These are phyloP conservation scores for Liasis olivaceus DNA, from an alignment of 2,797 vertebrate genomes.

Conservation along the genomic window DNA sequence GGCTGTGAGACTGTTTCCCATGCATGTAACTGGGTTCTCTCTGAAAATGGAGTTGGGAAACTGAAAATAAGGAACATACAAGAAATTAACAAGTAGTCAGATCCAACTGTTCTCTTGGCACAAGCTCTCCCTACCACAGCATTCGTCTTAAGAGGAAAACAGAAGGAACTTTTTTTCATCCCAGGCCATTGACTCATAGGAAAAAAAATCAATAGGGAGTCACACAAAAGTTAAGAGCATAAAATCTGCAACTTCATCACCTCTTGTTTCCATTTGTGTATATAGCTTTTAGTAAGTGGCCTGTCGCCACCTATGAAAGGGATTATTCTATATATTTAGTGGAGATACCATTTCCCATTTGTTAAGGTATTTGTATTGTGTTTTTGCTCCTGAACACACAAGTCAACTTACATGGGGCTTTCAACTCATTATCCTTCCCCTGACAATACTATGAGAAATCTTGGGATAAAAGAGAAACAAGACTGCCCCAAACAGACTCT, in stretches of 20 bases:
- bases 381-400: neutral
- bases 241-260: neutral
- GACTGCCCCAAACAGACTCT: neutral
- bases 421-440: neutral
- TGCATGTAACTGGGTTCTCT: neutral
- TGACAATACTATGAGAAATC: neutral
- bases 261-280: neutral
- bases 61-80: slow-evolving; percentile 1
- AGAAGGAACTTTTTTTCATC: neutral
- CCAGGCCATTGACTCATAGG: neutral
- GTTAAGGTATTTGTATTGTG: neutral
- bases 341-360: neutral
- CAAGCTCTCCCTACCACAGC: neutral
- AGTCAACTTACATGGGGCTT: neutral
- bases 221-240: neutral
- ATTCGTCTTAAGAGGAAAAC: neutral
- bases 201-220: neutral
- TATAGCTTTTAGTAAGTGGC: neutral
- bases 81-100: neutral
- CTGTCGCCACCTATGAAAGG: neutral
- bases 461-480: neutral
- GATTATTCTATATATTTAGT: neutral
- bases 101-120: slow-evolving; percentile 8
- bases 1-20: slow-evolving; percentile 13
- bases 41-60: neutral